Evolutionary conservation across 2,113 vertebrate species (phyloP).

Genomic region (Oreochromis aureus): DNA sequence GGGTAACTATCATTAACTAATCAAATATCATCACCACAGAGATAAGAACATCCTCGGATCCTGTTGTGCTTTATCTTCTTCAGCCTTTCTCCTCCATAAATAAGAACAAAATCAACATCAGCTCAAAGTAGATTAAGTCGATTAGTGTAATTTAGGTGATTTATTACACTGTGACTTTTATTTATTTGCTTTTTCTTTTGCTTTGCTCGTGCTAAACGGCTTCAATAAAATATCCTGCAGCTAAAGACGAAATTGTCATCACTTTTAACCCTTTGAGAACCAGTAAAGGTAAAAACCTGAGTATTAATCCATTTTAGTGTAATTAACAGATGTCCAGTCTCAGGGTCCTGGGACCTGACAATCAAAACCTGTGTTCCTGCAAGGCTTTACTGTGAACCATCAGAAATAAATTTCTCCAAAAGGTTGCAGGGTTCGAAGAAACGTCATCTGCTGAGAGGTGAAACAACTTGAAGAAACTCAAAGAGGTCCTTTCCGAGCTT

Average conservation of each 20-base stretch:
- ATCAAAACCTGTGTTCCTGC: background rate
- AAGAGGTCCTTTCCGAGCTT: fast-evolving
- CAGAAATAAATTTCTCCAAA: background rate
- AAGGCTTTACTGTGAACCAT: fast-evolving
- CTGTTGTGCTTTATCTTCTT: background rate
- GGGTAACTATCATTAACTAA: background rate
- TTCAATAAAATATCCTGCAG: background rate
- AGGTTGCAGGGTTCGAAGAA: background rate
- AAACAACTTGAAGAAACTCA: background rate
- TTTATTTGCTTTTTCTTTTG: background rate
- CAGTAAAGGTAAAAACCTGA: background rate
- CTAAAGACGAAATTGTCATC: background rate
- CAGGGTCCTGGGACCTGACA: background rate
- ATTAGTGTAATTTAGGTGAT: background rate
- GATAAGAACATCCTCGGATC: background rate
- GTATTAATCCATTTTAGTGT: background rate
- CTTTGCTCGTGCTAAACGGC: background rate
- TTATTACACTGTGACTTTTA: background rate
- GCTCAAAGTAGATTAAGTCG: fast-evolving
- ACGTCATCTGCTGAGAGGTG: background rate
- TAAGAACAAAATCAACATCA: background rate
- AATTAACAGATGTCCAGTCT: fast-evolving
- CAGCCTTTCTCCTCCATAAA: fast-evolving
- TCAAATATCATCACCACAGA: background rate
- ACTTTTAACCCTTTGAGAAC: background rate